A percentile compares a stretch with the other conserved stretches of the same genome.
These are phyloP conservation scores for Alces alces DNA, from an alignment of 2,113 vertebrate species.

Conservation along the genomic window DNA sequence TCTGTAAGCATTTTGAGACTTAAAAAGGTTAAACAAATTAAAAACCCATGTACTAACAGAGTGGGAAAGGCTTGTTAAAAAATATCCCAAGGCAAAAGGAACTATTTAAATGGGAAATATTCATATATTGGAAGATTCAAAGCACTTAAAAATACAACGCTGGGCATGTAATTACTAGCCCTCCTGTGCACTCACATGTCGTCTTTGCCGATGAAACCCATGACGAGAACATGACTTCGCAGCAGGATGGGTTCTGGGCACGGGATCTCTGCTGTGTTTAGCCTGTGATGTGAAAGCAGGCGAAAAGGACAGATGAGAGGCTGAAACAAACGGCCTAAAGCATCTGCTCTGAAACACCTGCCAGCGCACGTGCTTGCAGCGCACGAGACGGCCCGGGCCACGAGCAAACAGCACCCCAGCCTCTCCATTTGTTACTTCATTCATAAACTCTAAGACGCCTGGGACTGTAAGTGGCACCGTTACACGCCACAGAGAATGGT, in stretches of 20 bases:
- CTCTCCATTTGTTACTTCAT: neutral
- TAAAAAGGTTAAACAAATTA: neutral
- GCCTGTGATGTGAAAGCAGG: slow-evolving; percentile 76
- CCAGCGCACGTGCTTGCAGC: neutral
- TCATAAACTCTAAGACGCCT: neutral
- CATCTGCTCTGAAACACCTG: neutral
- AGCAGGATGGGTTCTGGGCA: slow-evolving; percentile 94
- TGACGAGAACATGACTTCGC: slow-evolving; percentile 94
- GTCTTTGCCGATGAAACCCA: slow-evolving; percentile 95
- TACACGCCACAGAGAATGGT: neutral
- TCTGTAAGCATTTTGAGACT: neutral
- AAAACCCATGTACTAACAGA: neutral
- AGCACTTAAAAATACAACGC: neutral
- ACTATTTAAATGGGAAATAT: neutral
- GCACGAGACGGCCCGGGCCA: neutral
- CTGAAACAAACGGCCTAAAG: neutral
- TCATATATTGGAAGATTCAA: neutral
- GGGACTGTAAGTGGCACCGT: neutral
- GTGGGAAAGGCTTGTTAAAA: neutral
- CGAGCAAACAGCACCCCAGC: neutral
- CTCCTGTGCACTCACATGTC: slow-evolving; percentile 83
- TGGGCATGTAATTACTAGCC: neutral
- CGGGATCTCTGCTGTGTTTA: slow-evolving; percentile 90
- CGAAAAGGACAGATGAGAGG: neutral
- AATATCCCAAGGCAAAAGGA: neutral